Conservation (phyloP, 2,797 vertebrate genomes). For the Vireo griseus region DNA sequence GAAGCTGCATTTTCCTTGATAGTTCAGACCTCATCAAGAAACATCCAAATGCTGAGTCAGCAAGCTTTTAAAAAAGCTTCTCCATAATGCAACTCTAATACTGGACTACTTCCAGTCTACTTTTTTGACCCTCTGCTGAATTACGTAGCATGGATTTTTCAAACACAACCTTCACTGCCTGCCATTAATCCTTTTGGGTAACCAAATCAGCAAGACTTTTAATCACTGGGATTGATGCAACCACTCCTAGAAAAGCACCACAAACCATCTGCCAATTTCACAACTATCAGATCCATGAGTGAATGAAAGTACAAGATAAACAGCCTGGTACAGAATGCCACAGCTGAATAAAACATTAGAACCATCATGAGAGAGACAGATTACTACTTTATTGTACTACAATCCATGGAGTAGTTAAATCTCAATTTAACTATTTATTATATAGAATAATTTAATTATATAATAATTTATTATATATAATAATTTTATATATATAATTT, state of each 20-base stretch:
- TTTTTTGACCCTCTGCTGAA: conserved; percentile 57
- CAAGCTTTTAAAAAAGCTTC: conserved; percentile 45
- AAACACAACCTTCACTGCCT: conserved; percentile 61
- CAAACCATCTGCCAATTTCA: conserved; percentile 62
- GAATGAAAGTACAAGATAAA: conserved; percentile 62
- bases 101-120: conserved; percentile 54
- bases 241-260: conserved; percentile 59
- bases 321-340: conserved; percentile 51
- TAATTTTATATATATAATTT: no score
- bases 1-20: conserved; percentile 24
- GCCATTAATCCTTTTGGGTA: conserved; percentile 67
- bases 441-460: no score
- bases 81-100: conserved; percentile 43
- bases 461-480: no score
- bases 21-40: conserved; percentile 43
- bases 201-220: conserved; percentile 72
- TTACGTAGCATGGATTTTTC: conserved; percentile 59
- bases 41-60: conserved; percentile 48
- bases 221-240: conserved; percentile 58
- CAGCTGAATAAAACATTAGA: conserved; percentile 67
- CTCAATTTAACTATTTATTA: not conserved
- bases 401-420: conserved; percentile 55
- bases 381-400: conserved; percentile 67
- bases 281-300: conserved; percentile 47
- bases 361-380: conserved; percentile 26